A percentile compares a stretch with the other conserved stretches of the same genome.
Evolutionary conservation across 2,113 vertebrate genomes (phyloP).

Genomic region (Dunckerocampus dactyliophorus): DNA sequence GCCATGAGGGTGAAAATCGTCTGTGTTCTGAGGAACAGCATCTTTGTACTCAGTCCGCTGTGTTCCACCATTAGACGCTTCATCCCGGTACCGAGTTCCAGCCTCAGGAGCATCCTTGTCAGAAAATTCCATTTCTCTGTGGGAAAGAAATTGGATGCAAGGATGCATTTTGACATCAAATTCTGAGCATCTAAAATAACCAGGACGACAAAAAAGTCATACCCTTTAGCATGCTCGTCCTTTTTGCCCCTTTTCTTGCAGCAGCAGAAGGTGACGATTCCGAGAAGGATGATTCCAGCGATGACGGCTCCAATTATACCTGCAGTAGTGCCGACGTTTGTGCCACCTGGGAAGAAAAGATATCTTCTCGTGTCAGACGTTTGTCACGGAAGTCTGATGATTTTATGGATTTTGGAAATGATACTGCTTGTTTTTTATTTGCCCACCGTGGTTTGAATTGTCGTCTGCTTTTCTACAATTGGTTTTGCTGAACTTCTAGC

Average conservation of each 20-base stretch:
- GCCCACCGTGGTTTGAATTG: too few relatives aligned
- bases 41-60: constrained; percentile 24
- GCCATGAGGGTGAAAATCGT: constrained; percentile 19
- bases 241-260: constrained; percentile 49
- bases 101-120: constrained; percentile 43
- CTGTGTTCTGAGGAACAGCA: constrained; percentile 19
- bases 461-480: too few relatives aligned
- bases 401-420: too few relatives aligned
- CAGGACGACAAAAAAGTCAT: not conserved
- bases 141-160: constrained; percentile 1
- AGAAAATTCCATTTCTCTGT: constrained; percentile 35
- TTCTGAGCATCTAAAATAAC: not conserved
- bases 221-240: constrained; percentile 66
- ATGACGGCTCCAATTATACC: constrained; percentile 74
- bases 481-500: too few relatives aligned
- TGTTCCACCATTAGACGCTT: constrained; percentile 20
- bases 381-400: too few relatives aligned
- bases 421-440: too few relatives aligned
- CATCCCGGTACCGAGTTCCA: constrained; percentile 39
- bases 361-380: not conserved
- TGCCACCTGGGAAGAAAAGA: constrained; percentile 70
- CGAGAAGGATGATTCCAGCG: constrained; percentile 69
- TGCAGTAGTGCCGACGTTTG: constrained; percentile 77
- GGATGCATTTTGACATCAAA: not conserved
- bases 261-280: constrained; percentile 77